Conservation (phyloP, 2,888 invertebrate genomes). For the Tetrapedia diversipes region DNA sequence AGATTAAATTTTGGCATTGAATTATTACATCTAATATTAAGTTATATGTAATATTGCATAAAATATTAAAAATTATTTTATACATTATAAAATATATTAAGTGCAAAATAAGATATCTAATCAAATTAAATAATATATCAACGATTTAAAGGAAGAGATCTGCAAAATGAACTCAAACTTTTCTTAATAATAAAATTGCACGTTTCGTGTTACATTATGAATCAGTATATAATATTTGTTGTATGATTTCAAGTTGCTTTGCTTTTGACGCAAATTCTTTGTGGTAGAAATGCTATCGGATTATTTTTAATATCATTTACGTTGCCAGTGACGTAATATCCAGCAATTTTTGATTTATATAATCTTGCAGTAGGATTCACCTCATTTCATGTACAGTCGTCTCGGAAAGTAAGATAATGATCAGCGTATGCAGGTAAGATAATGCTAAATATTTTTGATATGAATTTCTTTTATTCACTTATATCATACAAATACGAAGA, state of each 20-base stretch:
- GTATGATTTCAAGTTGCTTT: conserved; percentile 19
- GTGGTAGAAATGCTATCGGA: conserved; percentile 12
- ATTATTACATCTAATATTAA: too few species aligned
- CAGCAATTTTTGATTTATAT: conserved; percentile 33
- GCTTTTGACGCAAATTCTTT: conserved; percentile 23
- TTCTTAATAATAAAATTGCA: background rate
- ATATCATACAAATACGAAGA: too few species aligned
- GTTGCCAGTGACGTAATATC: conserved; percentile 23
- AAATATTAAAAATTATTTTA: too few species aligned
- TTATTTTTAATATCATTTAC: conserved; percentile 29
- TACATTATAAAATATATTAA: too few species aligned
- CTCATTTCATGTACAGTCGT: background rate
- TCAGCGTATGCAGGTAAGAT: too few species aligned
- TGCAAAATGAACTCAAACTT: too few species aligned
- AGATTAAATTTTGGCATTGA: too few species aligned
- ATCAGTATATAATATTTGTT: conserved; percentile 1
- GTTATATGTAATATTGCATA: too few species aligned
- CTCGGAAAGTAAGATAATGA: background rate
- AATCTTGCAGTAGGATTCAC: conserved; percentile 10
- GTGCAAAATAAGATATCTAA: background rate
- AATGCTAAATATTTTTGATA: too few species aligned
- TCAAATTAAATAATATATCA: background rate
- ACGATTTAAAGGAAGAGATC: background rate
- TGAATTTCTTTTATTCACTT: too few species aligned
- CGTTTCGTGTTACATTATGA: background rate